phyloP scores from a whole-genome alignment of 2,113 vertebrate species.

The Mungos mungo region DNA sequence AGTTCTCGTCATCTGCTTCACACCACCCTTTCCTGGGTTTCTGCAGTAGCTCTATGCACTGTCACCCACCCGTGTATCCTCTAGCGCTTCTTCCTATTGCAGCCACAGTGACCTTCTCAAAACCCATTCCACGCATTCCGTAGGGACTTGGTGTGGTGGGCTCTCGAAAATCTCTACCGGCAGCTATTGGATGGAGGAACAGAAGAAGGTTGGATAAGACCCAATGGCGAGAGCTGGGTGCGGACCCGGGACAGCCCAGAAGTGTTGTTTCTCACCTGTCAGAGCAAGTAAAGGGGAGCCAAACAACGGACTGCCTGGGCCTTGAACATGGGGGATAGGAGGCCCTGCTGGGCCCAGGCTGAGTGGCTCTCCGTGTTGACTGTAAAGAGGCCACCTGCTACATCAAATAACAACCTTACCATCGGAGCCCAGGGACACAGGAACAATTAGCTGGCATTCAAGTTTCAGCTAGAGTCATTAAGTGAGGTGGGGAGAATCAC shows the following conservation, averaged over 20 bases:
- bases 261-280: background rate
- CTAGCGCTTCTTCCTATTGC: background rate
- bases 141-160: background rate
- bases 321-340: rapidly evolving
- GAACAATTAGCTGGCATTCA: background rate
- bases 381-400: rapidly evolving
- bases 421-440: background rate
- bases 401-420: background rate
- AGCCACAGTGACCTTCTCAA: background rate
- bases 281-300: background rate
- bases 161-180: background rate
- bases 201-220: background rate
- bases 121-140: background rate
- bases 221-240: background rate
- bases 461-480: background rate
- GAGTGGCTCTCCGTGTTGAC: background rate
- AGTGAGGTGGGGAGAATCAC: background rate
- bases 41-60: background rate
- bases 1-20: background rate
- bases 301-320: background rate
- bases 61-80: background rate
- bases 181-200: background rate
- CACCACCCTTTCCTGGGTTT: background rate
- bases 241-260: background rate
- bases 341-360: background rate